phyloP scores from a whole-genome alignment of 2,888 invertebrate species.

The Hedychridium roseum region DNA sequence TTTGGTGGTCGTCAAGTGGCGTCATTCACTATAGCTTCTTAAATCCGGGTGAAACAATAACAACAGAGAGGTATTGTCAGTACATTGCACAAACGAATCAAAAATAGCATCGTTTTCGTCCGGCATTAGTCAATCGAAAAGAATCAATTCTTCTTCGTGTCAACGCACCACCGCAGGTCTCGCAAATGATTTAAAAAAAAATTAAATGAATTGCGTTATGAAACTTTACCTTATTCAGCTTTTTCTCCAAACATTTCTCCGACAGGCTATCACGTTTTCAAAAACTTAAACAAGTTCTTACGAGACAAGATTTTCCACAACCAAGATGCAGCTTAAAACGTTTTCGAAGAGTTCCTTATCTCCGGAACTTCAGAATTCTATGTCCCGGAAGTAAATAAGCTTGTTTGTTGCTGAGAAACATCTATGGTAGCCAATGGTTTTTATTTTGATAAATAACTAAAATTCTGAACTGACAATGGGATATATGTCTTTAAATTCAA shows the following conservation, averaged over 20 bases:
- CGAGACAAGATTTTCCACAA: background rate
- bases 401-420: conserved; percentile 1
- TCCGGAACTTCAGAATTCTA: background rate
- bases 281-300: background rate
- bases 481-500: background rate
- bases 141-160: conserved; percentile 1
- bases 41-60: too few relatives aligned
- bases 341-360: background rate
- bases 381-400: background rate
- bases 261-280: conserved; percentile 1
- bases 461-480: background rate
- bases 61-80: too few relatives aligned
- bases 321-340: background rate
- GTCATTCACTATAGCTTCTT: background rate
- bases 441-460: conserved; percentile 4
- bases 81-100: too few relatives aligned
- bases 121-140: conserved; percentile 5
- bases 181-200: background rate
- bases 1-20: conserved; percentile 1
- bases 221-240: conserved; percentile 4
- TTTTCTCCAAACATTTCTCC: background rate
- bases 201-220: conserved; percentile 2
- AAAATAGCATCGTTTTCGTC: too few relatives aligned
- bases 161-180: conserved; percentile 3
- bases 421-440: background rate